A percentile compares a stretch with the other conserved stretches of the same genome.
phyloP scores from a whole-genome alignment of 2,888 invertebrate species.

The Brassicogethes aeneus region DNA sequence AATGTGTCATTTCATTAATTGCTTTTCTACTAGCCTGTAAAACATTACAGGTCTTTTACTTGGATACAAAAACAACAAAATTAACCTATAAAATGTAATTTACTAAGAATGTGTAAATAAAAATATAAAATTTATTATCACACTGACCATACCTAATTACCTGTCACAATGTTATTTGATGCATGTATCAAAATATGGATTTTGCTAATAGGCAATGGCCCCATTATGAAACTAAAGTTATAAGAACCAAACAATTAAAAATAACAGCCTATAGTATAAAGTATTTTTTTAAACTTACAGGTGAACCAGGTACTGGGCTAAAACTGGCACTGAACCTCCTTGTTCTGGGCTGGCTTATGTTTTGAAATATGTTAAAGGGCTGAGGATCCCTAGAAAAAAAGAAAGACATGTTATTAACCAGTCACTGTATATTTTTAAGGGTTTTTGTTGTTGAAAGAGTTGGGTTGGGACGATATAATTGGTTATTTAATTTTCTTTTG shows the following conservation, averaged over 20 bases:
- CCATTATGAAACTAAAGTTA: background rate
- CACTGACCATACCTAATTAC: too few relatives aligned
- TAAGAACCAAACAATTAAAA: background rate
- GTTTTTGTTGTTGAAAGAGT: slow-evolving; percentile 4
- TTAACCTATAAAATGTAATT: too few relatives aligned
- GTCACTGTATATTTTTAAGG: slow-evolving; percentile 9
- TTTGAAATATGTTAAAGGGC: slow-evolving; percentile 57
- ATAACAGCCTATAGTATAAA: background rate
- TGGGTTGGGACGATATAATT: slow-evolving; percentile 4
- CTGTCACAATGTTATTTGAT: too few relatives aligned
- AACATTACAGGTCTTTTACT: too few relatives aligned
- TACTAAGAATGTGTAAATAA: too few relatives aligned
- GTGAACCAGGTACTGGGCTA: slow-evolving; percentile 52
- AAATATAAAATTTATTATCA: too few relatives aligned
- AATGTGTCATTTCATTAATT: too few relatives aligned
- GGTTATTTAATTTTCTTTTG: background rate
- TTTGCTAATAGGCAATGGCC: too few relatives aligned
- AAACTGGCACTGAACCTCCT: slow-evolving; percentile 86
- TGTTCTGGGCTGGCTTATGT: slow-evolving; percentile 53
- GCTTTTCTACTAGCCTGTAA: too few relatives aligned
- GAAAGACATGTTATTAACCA: slow-evolving; percentile 1
- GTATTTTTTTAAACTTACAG: slow-evolving; percentile 34
- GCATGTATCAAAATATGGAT: too few relatives aligned
- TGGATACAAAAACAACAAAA: too few relatives aligned
- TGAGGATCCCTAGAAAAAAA: slow-evolving; percentile 56